Base-by-base conservation (phyloP, 2,888 invertebrate species). In the Monopis laevigella region DNA sequence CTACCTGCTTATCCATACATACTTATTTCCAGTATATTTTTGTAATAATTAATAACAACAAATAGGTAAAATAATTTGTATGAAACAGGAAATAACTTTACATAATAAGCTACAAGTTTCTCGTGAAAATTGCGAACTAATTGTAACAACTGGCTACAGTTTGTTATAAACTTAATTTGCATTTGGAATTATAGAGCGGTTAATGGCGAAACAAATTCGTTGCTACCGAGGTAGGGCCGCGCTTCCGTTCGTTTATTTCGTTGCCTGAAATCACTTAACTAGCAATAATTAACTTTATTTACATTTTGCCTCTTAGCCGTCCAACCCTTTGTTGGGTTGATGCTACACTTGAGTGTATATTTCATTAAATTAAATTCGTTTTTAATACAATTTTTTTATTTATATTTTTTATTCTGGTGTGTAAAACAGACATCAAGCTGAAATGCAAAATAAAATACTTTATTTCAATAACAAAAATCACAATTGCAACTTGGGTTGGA, bases 231-330 rank as follows among this genome's bases (percentile, higher is more conserved):
- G 27, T 19, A 40, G 17, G 26, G 39, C 27, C 18, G 19, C 40
- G 40, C 29, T 19, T 19, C 28, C 19, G 40, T 29, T 5, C 59
- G 62, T 58, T 54, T 59, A 62, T 58, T 55, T 53, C 48, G 53
- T 54, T 53, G 64, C 56, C 58, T 59, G 58, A 62, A 72, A 68
- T 70, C 70, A 71, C 70, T 71, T 71, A 66, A 65, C 63, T 59
- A 61, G 64, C 63, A 68, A 71, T 71, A 69, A 72, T 70, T 69
- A 66, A 72, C 67, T 65, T 68, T 68, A 70, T 69, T 70, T 70
- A 70, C 64, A 71, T 64, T 70, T 61, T 46, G 53, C 60, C 55
- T 59, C 46, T 51, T 50, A 55, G 55, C 52, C 53, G 56, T 51
- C 44, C 50, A 56, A 55, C 59, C 60, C 58, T 55, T 57, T 45